These are phyloP conservation scores for Plecotus auritus DNA, from an alignment of 2,113 vertebrate species.

Conservation along the genomic window DNA sequence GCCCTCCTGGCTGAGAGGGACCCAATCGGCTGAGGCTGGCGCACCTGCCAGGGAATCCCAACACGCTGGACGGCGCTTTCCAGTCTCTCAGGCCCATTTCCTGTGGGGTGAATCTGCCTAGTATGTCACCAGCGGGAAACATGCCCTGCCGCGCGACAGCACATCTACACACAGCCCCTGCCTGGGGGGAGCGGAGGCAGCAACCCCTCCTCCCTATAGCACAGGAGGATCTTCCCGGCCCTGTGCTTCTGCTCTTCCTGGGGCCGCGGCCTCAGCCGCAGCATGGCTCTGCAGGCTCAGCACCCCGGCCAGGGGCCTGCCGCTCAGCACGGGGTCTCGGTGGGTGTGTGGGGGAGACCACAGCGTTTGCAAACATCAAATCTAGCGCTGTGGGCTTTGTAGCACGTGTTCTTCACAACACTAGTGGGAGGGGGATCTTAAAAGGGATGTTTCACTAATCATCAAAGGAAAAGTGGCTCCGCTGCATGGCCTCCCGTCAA, in stretches of 20 bases:
- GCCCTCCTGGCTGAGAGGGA: background rate
- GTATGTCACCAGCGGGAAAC: background rate
- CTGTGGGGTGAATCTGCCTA: background rate
- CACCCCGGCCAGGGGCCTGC: background rate
- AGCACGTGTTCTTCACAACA: background rate
- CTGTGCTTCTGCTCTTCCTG: too few relatives aligned
- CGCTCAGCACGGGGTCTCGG: too few relatives aligned
- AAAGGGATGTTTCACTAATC: background rate
- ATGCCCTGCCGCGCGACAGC: background rate
- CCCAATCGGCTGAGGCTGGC: background rate
- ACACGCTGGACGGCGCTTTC: background rate
- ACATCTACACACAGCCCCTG: background rate
- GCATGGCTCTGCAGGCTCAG: background rate
- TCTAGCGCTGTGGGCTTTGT: background rate
- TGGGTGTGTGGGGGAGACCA: background rate
- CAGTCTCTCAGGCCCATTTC: background rate
- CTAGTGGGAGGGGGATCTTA: background rate
- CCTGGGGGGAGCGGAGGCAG: background rate
- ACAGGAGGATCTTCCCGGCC: too few relatives aligned
- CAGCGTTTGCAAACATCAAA: background rate
- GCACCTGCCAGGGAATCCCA: too few relatives aligned
- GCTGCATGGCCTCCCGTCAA: too few relatives aligned
- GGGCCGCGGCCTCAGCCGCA: too few relatives aligned
- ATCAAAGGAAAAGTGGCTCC: background rate
- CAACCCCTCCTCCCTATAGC: too few relatives aligned